Evolutionary conservation across 2,113 vertebrate genomes (phyloP).

Genomic region (Callipepla californica): DNA sequence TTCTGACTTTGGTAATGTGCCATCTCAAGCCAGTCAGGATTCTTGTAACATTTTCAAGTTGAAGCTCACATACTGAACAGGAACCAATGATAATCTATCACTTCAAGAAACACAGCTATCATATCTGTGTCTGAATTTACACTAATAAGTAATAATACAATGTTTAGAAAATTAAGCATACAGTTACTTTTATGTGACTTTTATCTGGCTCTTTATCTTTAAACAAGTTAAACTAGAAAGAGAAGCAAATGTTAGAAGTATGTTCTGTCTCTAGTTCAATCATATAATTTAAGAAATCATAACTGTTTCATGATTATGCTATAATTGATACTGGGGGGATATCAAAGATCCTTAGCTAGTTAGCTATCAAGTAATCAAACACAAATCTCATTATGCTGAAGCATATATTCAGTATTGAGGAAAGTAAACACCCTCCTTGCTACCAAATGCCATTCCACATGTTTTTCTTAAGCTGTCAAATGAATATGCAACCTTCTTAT

Average conservation of each 20-base stretch:
- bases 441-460: background rate
- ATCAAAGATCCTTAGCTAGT: background rate
- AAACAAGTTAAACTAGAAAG: background rate
- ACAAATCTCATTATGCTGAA: background rate
- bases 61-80: background rate
- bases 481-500: background rate
- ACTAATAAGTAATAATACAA: background rate
- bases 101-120: background rate
- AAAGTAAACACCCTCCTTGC: background rate
- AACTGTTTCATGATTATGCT: background rate
- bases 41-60: background rate
- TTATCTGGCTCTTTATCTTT: background rate
- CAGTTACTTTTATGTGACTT: background rate
- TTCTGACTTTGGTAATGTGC: background rate
- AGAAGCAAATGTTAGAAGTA: background rate
- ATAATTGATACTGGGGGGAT: background rate
- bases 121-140: background rate
- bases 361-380: background rate
- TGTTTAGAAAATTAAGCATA: background rate
- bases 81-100: background rate
- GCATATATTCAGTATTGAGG: too few species aligned
- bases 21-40: background rate
- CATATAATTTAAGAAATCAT: background rate
- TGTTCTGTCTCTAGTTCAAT: background rate
- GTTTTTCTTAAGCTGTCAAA: background rate